Evolutionary conservation across 2,113 vertebrate species (phyloP).

Genomic region (Nipponia nippon): DNA sequence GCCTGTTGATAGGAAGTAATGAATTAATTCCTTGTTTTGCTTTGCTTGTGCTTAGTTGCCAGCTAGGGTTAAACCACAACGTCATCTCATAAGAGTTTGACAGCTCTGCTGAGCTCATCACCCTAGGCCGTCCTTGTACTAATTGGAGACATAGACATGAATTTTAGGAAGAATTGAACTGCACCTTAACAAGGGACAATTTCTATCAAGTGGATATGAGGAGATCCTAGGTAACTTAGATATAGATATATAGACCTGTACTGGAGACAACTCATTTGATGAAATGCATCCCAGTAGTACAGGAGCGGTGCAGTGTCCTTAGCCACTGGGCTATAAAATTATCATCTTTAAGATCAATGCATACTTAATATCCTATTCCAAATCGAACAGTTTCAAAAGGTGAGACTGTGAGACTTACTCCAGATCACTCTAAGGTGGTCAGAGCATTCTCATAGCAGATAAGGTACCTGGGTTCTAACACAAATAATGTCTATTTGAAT

Average conservation of each 20-base stretch:
- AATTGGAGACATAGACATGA: background rate
- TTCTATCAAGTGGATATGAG: background rate
- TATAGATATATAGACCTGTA: background rate
- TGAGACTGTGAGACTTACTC: background rate
- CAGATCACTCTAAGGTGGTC: background rate
- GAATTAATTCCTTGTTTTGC: background rate
- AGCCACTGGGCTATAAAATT: background rate
- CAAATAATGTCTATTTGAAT: background rate
- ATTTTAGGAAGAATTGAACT: background rate
- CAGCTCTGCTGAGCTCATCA: background rate
- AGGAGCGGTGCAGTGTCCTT: background rate
- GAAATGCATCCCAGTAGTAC: background rate
- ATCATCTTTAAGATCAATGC: background rate
- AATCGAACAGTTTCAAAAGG: background rate
- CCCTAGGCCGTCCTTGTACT: background rate
- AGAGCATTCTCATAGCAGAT: background rate
- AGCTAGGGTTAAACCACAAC: background rate
- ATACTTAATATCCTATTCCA: background rate
- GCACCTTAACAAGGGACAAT: background rate
- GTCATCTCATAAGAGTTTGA: background rate
- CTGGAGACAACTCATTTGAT: background rate
- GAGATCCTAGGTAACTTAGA: background rate
- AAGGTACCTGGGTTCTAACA: background rate
- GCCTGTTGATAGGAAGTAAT: background rate
- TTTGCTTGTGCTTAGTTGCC: background rate